Conservation (phyloP, 2,113 vertebrate genomes). For the Cyprinodon brontotheroides region DNA sequence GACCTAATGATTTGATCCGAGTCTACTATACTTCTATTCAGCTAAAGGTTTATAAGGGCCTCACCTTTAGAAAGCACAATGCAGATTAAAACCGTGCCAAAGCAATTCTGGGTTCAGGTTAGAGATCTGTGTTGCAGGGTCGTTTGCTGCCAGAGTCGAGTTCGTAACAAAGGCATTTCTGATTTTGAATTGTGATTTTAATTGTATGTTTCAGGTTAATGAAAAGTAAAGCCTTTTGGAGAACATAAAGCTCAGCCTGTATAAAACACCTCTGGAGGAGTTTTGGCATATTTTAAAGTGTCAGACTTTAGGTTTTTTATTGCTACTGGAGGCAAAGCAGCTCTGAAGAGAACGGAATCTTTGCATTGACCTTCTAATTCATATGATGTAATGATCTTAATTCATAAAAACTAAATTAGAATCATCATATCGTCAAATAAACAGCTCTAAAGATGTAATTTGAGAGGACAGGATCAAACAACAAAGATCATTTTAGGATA, state of each 20-base stretch:
- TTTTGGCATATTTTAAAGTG: not conserved
- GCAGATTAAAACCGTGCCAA: not conserved
- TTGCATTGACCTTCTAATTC: too few relatives aligned
- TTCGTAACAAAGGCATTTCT: not conserved
- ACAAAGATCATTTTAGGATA: too few relatives aligned
- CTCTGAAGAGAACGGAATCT: not conserved
- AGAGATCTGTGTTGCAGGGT: not conserved
- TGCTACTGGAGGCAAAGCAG: not conserved
- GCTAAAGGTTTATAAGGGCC: not conserved
- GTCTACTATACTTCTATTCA: not conserved
- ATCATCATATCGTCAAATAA: too few relatives aligned
- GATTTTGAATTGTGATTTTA: not conserved
- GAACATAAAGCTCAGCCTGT: not conserved
- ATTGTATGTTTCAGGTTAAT: not conserved
- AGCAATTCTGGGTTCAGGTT: not conserved
- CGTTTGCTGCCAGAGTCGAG: not conserved
- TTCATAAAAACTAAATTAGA: too few relatives aligned
- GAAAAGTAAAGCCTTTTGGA: not conserved
- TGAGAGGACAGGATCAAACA: too few relatives aligned
- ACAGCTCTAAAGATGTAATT: too few relatives aligned
- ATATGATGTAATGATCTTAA: too few relatives aligned
- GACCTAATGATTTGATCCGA: not conserved
- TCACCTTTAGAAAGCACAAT: not conserved
- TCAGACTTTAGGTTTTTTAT: not conserved
- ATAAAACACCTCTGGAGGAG: not conserved